These are phyloP conservation scores for Dysmachus trigonus DNA, from an alignment of 2,888 invertebrate genomes.

Conservation along the genomic window DNA sequence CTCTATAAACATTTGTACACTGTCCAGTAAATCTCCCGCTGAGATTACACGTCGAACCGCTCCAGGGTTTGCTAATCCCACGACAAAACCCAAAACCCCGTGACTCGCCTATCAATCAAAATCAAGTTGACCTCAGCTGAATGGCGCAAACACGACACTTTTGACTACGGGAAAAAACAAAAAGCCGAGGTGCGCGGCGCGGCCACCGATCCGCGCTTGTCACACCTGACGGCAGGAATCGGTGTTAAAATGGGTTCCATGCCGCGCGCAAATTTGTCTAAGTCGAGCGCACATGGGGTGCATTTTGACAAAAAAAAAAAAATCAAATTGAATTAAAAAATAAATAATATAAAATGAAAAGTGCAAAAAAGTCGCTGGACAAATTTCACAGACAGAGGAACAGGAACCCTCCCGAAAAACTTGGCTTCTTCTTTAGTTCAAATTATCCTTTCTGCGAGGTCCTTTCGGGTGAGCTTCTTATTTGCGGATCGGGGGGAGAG, in stretches of 20 bases:
- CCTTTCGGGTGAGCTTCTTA: neutral
- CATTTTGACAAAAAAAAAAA: neutral
- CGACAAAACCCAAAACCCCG: neutral
- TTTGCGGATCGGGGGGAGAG: neutral
- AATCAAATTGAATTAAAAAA: neutral
- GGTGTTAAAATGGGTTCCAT: slow-evolving; percentile 16
- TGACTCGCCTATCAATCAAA: slow-evolving; percentile 23
- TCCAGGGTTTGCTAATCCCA: neutral
- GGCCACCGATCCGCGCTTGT: neutral
- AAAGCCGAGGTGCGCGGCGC: neutral
- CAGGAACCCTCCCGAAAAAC: slow-evolving; percentile 4
- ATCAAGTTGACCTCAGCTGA: slow-evolving; percentile 26
- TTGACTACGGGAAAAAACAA: neutral
- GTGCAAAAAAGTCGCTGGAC: neutral
- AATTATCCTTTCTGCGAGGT: neutral
- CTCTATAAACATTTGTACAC: neutral
- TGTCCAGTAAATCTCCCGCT: neutral
- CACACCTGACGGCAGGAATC: neutral
- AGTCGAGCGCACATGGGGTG: neutral
- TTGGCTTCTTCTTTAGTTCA: neutral
- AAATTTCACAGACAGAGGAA: neutral
- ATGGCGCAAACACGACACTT: slow-evolving; percentile 1
- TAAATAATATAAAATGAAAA: neutral
- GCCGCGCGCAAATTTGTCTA: slow-evolving; percentile 46
- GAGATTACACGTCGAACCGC: neutral